Percentiles rank a stretch among this genome's conserved stretches.
Conservation (phyloP, 2,797 vertebrate species). For the Scarus forsteni region DNA sequence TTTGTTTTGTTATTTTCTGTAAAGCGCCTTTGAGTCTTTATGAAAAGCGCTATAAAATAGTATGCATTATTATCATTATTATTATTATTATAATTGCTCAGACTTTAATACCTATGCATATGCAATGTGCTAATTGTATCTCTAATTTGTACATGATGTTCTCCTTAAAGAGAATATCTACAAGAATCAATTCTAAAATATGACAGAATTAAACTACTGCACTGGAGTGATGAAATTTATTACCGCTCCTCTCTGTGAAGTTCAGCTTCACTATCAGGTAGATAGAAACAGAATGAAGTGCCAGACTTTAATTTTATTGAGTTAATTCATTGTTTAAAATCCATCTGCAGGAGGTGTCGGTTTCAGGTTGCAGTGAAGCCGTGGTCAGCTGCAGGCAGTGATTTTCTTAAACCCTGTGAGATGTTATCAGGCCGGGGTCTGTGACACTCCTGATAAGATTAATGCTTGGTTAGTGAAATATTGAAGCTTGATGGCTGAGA, state of each 20-base stretch:
- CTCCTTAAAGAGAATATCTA: background rate
- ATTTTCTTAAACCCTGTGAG: constrained; percentile 60
- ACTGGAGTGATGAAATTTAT: background rate
- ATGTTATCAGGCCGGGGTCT: constrained; percentile 83
- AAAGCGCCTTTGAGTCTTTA: too few species aligned
- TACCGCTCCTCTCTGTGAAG: background rate
- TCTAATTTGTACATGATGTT: background rate
- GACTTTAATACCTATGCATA: too few species aligned
- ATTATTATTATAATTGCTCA: too few species aligned
- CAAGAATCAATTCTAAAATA: background rate
- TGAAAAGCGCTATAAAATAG: too few species aligned
- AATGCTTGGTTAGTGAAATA: constrained; percentile 83
- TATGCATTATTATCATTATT: too few species aligned
- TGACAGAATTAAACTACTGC: background rate
- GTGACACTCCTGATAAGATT: constrained; percentile 81
- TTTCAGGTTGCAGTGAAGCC: constrained; percentile 46
- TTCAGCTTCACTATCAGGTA: constrained; percentile 11
- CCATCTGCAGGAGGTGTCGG: constrained; percentile 31
- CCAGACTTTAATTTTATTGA: constrained; percentile 7
- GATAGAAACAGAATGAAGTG: constrained; percentile 6
- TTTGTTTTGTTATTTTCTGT: too few species aligned
- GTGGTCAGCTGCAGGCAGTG: constrained; percentile 70
- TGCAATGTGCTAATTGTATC: too few species aligned
- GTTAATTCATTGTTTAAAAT: constrained; percentile 32
- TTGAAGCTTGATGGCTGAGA: constrained; percentile 76